Percentiles rank a stretch among this genome's conserved stretches.
phyloP scores from a whole-genome alignment of 2,797 vertebrate genomes.

The Schizothorax lantsangensis region DNA sequence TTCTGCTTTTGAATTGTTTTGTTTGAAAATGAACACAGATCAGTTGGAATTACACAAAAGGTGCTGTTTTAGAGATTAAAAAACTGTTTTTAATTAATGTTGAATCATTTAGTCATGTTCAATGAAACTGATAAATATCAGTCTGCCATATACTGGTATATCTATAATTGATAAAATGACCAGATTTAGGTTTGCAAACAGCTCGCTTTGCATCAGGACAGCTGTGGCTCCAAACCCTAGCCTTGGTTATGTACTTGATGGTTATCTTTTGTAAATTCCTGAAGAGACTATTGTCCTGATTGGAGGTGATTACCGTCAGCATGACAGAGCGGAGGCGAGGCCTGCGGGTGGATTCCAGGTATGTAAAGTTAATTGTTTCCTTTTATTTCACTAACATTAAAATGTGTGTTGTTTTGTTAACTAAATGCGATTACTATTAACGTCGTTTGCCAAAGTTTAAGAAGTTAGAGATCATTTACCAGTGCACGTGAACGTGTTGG shows the following conservation, averaged over 20 bases:
- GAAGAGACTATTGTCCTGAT: background rate
- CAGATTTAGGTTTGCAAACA: background rate
- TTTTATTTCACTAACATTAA: too few species aligned
- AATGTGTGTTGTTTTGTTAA: too few species aligned
- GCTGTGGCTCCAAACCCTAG: background rate
- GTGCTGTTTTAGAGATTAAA: background rate
- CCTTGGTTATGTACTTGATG: background rate
- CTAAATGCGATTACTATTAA: too few species aligned
- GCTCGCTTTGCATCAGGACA: background rate
- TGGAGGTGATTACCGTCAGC: background rate
- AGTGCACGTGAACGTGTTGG: too few species aligned
- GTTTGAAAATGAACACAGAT: background rate
- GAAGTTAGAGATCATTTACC: too few species aligned
- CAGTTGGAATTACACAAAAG: background rate
- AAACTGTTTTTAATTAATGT: background rate
- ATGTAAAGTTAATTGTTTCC: too few species aligned
- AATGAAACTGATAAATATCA: background rate
- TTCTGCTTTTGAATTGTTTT: slow-evolving; percentile 8
- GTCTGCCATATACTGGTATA: background rate
- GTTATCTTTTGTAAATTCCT: slow-evolving; percentile 1
- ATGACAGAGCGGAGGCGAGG: too few species aligned
- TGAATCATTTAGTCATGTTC: background rate
- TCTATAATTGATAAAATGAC: background rate
- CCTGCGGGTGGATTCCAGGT: too few species aligned
- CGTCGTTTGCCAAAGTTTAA: too few species aligned